These are phyloP conservation scores for Aromia moschata DNA, from an alignment of 2,888 invertebrate genomes.

Conservation along the genomic window DNA sequence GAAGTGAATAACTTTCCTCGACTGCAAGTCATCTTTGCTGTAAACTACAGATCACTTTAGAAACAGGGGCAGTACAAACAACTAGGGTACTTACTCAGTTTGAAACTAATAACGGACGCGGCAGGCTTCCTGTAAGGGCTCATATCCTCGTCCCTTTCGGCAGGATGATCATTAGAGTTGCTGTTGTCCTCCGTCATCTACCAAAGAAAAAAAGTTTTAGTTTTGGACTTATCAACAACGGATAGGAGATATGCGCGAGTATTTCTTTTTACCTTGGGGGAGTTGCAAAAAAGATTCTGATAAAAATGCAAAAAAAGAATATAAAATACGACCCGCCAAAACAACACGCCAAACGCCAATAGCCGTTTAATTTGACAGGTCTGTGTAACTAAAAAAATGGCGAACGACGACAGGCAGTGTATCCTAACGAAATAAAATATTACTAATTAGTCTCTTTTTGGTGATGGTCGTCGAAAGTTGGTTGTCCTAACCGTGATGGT, in stretches of 20 bases:
- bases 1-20: conserved; percentile 62
- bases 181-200: conserved; percentile 31
- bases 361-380: too few relatives aligned
- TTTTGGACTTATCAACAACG: too few relatives aligned
- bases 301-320: conserved; percentile 2
- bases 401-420: too few relatives aligned
- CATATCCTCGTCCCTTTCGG: conserved; percentile 44
- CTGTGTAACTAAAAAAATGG: too few relatives aligned
- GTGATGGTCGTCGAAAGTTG: too few relatives aligned
- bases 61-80: conserved; percentile 2
- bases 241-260: too few relatives aligned
- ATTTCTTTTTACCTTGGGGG: background rate
- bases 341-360: background rate
- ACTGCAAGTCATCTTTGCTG: conserved; percentile 38
- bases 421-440: too few relatives aligned
- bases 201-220: conserved; percentile 14
- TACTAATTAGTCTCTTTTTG: too few relatives aligned
- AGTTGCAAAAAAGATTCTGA: background rate
- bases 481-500: too few relatives aligned
- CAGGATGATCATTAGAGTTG: conserved; percentile 18
- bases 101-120: conserved; percentile 46
- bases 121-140: conserved; percentile 44
- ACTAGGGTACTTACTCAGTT: conserved; percentile 37
- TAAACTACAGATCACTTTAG: conserved; percentile 38
- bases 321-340: background rate